These are phyloP conservation scores for Stylophora pistillata DNA, from an alignment of 64 coral and sea anemone genomes.

Conservation along the genomic window DNA sequence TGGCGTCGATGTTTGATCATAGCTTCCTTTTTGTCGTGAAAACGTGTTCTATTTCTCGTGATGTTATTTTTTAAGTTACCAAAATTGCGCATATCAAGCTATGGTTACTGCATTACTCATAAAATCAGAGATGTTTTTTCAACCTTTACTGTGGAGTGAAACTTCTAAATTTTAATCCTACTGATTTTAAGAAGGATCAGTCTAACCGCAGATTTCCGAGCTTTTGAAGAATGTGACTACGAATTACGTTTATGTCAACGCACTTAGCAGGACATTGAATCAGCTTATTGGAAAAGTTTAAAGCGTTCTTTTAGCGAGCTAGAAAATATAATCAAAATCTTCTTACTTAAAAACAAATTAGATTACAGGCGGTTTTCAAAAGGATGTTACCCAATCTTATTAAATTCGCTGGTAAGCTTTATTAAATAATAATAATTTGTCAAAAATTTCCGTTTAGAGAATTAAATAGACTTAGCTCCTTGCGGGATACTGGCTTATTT, in stretches of 20 bases:
- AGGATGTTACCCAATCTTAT: background rate
- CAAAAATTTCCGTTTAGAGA: constrained; percentile 13
- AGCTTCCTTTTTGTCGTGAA: too few relatives aligned
- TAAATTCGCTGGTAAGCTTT: background rate
- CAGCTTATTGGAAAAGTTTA: background rate
- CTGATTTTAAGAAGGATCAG: too few relatives aligned
- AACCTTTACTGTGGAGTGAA: too few relatives aligned
- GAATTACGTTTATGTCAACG: background rate
- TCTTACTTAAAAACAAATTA: background rate
- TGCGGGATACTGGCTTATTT: background rate
- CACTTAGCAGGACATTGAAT: background rate
- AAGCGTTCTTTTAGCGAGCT: background rate
- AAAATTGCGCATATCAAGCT: too few relatives aligned
- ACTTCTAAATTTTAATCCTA: too few relatives aligned
- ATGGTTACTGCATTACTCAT: too few relatives aligned
- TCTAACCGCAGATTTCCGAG: too few relatives aligned
- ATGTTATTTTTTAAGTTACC: too few relatives aligned
- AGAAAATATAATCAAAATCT: background rate
- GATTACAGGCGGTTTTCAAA: background rate
- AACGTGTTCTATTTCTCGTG: too few relatives aligned
- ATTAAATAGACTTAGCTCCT: background rate
- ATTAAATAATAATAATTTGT: background rate
- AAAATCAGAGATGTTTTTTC: too few relatives aligned
- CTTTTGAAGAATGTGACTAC: background rate
- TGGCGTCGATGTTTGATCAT: too few relatives aligned